Base-by-base conservation (phyloP, 1,140 invertebrate genomes). In the Ceratosolen solmsi region DNA sequence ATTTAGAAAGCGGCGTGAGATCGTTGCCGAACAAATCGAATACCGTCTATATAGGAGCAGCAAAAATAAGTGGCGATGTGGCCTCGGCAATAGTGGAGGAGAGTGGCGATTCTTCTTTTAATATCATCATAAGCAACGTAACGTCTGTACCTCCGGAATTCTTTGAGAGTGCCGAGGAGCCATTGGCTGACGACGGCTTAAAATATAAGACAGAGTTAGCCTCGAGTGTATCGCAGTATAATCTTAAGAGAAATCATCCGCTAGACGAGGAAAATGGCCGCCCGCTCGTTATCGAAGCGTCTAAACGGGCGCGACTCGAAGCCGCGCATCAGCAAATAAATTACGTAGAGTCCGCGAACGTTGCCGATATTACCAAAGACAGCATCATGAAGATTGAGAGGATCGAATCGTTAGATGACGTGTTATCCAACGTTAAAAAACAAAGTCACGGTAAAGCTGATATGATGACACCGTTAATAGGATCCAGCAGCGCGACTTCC, bases 51-150 rank as follows among this genome's bases (percentile, higher is more conserved):
- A 9, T 41, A 25, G 13, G 51, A 30, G 25, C 70, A 33, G 49
- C 13, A 15, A 46, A 73, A 46, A 25, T 30, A 17, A 73, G 25
- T 25, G 17, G 25, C 20, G 70, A 71, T 49, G 27, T 49, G 15
- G 11, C 46, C 11, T 33, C 71, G 27, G 46, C 8, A 17, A 54
- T 54, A 36, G 27, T 54, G 4, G 72, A 81, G 11, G 73, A 81
- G 36, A 41, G 17, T 20, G 51, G 71, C n/a, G 51, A 60, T 13
- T 74, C 83, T 8, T n/a, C 82, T 8, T 83, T 88, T 36, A 86
- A 88, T 68, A 87, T 89, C 1, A 85, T 86, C 79, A 89, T 89
- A 58, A 85, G 79, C 15, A 87, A 87, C 36, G 86, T 89, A 22
- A 84, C 85, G 9, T 89, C 89, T 4, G 51, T 89, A 27, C 79